A percentile compares a stretch with the other conserved stretches of the same genome.
phyloP scores from a whole-genome alignment of 1,140 invertebrate species.

The Aphelenchoides avenae region DNA sequence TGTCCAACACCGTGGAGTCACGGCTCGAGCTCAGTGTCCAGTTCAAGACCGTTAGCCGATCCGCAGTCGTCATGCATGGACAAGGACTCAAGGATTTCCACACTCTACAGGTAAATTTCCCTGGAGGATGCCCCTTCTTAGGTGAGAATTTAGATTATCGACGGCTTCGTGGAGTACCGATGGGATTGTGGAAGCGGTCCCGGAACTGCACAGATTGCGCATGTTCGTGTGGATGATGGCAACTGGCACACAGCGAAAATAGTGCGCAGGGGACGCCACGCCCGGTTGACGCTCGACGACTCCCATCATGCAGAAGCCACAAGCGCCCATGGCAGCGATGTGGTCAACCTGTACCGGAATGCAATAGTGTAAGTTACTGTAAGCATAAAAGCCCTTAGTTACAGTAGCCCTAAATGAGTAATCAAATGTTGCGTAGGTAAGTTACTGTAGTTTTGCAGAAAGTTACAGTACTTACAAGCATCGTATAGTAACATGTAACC shows the following conservation, averaged over 20 bases:
- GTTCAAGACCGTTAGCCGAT: slow-evolving; percentile 75
- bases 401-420: not conserved
- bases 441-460: slow-evolving; percentile 68
- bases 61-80: slow-evolving; percentile 80
- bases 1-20: slow-evolving; percentile 71
- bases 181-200: slow-evolving; percentile 87
- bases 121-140: slow-evolving; percentile 15
- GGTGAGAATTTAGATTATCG: slow-evolving; percentile 26
- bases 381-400: not conserved
- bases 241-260: slow-evolving; percentile 81
- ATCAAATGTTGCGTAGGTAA: slow-evolving; percentile 66
- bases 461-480: too few species aligned
- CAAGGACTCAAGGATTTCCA: slow-evolving; percentile 81
- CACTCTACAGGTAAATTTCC: slow-evolving; percentile 70
- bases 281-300: slow-evolving; percentile 74
- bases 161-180: slow-evolving; percentile 76
- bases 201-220: slow-evolving; percentile 73
- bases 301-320: slow-evolving; percentile 69
- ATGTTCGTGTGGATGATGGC: slow-evolving; percentile 75
- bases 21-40: slow-evolving; percentile 74
- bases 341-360: slow-evolving; percentile 78
- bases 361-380: slow-evolving; percentile 67
- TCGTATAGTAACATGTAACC: not conserved
- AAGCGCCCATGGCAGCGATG: slow-evolving; percentile 75
- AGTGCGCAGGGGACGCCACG: slow-evolving; percentile 70